Base-by-base conservation (phyloP, 2,113 vertebrate species). In the Calonectris borealis region DNA sequence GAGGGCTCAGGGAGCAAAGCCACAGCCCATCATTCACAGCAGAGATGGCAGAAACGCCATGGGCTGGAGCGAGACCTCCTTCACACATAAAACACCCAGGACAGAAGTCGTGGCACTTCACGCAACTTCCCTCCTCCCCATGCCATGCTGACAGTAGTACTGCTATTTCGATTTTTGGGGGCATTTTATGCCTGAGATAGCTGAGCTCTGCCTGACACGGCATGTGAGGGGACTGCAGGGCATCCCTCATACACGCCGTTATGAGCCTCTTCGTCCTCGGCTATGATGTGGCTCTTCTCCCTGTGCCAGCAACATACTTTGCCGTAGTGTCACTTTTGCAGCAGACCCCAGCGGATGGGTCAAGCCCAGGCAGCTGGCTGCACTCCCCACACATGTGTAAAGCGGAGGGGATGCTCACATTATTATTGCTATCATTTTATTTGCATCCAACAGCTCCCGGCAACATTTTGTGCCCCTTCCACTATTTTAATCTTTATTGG, bases 21-120 rank as follows among this genome's bases (percentile, higher is more conserved):
- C 69, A 31, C 0, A 1, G 26, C 5, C 27, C 57, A 22, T 26
- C 5, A 8, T 42, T 75, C 52, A 34, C 22, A 22, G 11, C n/a
- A 49, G 65, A 27, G 65, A 58, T 7, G 8, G 52, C 48, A 83
- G 62, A n/a, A 88, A 70, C 34, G 69, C 16, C 42, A n/a, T 5
- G 6, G 88, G 31, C 42, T 71, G 66, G 32, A 52, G 26, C 2
- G 7, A 32, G 31, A 38, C 16, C 27, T 65, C 24, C 36, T 55
- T 27, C 57, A 55, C 1, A 4, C 49, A 29, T 5, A 26, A 38
- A 61, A 21, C 70, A 60, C 7, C 0, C 0, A 25, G 58, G 40
- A 75, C 29, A 76, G 13, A 78, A 70, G 31, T 1, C 5, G 19
- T 3, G 31, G 51, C 3, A 9, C 65, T 83, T n/a, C 1, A 2